A percentile compares a stretch with the other conserved stretches of the same genome.
phyloP scores from a whole-genome alignment of 2,888 invertebrate genomes.

The Lissocephala sabroskyi region DNA sequence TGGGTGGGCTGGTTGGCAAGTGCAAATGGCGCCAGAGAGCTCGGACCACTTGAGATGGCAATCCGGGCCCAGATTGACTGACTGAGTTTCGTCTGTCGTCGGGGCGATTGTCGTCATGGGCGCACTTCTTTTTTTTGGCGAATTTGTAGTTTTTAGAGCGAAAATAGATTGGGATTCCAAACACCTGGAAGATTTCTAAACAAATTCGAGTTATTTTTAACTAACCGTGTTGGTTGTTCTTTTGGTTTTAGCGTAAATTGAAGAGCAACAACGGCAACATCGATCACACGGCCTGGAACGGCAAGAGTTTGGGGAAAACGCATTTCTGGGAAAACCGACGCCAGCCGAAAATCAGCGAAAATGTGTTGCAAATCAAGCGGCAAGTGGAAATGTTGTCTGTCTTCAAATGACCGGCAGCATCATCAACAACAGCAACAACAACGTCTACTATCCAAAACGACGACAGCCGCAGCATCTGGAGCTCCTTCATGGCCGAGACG shows the following conservation, averaged over 20 bases:
- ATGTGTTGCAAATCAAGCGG: slow-evolving; percentile 56
- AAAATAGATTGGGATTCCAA: slow-evolving; percentile 14
- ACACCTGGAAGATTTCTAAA: slow-evolving; percentile 50
- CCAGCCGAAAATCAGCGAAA: slow-evolving; percentile 40
- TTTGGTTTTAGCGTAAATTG: slow-evolving; percentile 41
- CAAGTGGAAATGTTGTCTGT: slow-evolving; percentile 42
- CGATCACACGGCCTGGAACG: too few relatives aligned
- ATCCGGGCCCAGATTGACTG: too few relatives aligned
- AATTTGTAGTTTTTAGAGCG: neutral
- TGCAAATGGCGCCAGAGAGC: slow-evolving; percentile 28
- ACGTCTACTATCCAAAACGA: slow-evolving; percentile 8
- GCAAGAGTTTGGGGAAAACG: slow-evolving; percentile 25
- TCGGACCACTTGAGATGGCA: too few relatives aligned
- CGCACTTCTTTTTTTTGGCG: too few relatives aligned
- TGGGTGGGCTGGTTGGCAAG: slow-evolving; percentile 33
- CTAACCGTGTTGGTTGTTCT: slow-evolving; percentile 40
- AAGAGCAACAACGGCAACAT: slow-evolving; percentile 14
- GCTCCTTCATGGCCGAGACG: slow-evolving; percentile 13
- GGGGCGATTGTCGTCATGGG: too few relatives aligned
- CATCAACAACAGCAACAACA: slow-evolving; percentile 11
- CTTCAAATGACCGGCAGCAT: slow-evolving; percentile 26
- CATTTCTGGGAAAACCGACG: slow-evolving; percentile 41
- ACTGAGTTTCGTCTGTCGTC: too few relatives aligned
- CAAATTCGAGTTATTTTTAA: slow-evolving; percentile 38
- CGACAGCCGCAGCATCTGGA: neutral